Percentiles rank a stretch among this genome's conserved stretches.
phyloP scores from a whole-genome alignment of 23 tunicate genomes.

The Clavelina lepadiformis region DNA sequence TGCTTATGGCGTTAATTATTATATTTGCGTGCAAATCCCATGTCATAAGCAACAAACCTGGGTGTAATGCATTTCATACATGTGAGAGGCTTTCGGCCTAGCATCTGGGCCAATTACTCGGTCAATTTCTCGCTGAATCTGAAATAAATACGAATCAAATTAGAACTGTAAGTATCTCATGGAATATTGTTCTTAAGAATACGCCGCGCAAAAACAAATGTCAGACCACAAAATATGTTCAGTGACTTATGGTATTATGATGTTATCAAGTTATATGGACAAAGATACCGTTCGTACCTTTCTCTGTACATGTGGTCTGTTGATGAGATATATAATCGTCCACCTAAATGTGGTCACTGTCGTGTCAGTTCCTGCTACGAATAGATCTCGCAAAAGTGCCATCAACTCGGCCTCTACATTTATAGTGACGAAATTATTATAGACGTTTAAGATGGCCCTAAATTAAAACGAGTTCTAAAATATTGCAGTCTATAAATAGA shows the following conservation, averaged over 20 bases:
- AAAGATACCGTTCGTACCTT: conserved; percentile 16
- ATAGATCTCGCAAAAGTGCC: conserved; percentile 18
- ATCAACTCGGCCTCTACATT: conserved; percentile 23
- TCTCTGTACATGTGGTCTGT: conserved; percentile 27
- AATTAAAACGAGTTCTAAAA: too few relatives aligned
- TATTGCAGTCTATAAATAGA: too few relatives aligned
- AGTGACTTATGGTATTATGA: too few relatives aligned
- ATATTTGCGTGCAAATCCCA: not conserved
- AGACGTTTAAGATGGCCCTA: too few relatives aligned
- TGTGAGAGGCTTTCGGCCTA: conserved; percentile 30
- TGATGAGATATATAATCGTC: conserved; percentile 21
- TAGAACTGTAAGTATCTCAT: too few relatives aligned
- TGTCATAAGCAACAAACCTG: not conserved
- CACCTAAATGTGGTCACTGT: conserved; percentile 18
- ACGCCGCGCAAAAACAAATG: too few relatives aligned
- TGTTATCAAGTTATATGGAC: too few relatives aligned
- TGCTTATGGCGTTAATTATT: not conserved
- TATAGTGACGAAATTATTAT: too few relatives aligned
- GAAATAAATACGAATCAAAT: too few relatives aligned
- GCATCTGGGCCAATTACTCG: conserved; percentile 43
- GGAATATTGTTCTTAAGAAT: too few relatives aligned
- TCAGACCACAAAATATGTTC: too few relatives aligned
- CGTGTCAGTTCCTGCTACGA: conserved; percentile 40
- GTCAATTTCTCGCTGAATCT: conserved; percentile 64
- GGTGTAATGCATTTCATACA: conserved; percentile 43